Evolutionary conservation across 2,113 vertebrate species (phyloP).

Genomic region (Uropsilus gracilis): DNA sequence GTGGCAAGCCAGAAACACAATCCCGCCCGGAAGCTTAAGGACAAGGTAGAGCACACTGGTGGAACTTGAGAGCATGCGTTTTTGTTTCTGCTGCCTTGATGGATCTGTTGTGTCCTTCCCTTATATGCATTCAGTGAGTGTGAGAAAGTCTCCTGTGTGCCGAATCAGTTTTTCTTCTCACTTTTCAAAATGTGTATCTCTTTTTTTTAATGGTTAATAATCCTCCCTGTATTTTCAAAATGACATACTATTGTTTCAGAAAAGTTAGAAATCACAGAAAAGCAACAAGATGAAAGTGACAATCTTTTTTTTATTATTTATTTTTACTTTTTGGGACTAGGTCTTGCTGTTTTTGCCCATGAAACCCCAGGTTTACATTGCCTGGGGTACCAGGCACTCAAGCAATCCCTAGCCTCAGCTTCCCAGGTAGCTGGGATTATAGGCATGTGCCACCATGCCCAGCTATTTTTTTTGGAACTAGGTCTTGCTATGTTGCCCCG

Average conservation of each 20-base stretch:
- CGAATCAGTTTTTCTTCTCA: background rate
- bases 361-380: too few species aligned
- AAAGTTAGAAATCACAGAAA: background rate
- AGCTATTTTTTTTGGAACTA: too few species aligned
- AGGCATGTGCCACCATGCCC: too few species aligned
- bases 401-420: too few species aligned
- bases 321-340: too few species aligned
- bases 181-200: background rate
- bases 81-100: background rate
- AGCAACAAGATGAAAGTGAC: background rate
- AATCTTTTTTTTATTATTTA: too few species aligned
- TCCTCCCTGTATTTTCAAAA: conserved; percentile 20
- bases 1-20: background rate
- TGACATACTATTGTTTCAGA: background rate
- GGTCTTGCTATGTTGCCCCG: too few species aligned
- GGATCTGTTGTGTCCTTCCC: background rate
- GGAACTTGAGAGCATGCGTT: background rate
- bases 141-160: background rate
- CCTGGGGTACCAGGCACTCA: too few species aligned
- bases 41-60: accelerated
- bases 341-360: too few species aligned
- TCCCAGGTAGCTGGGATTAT: too few species aligned
- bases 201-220: background rate
- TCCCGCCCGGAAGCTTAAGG: background rate
- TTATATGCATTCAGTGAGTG: background rate